Percentiles rank a stretch among this genome's conserved stretches.
Conservation (phyloP, 2,797 vertebrate genomes). For the Danio albolineatus region DNA sequence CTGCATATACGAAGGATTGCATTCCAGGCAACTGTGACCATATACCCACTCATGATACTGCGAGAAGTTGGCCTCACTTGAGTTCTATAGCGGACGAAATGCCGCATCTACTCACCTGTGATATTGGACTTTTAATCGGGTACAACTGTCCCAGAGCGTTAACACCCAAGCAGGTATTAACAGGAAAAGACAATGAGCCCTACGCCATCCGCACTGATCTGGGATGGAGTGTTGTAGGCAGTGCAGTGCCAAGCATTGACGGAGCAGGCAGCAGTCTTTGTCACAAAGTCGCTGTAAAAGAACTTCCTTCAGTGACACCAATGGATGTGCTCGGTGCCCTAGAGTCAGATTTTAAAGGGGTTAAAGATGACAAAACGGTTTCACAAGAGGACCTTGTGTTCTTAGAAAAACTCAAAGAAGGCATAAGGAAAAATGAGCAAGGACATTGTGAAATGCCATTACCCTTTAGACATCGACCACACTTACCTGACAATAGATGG, state of each 20-base stretch:
- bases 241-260: not conserved
- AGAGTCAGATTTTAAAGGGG: slow-evolving; percentile 10
- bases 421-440: not conserved
- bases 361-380: not conserved
- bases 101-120: not conserved
- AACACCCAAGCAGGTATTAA: not conserved
- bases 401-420: not conserved
- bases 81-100: not conserved
- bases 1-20: not conserved
- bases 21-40: not conserved
- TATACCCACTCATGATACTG: not conserved
- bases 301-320: not conserved
- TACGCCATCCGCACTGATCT: not conserved
- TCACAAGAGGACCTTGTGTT: slow-evolving; percentile 6
- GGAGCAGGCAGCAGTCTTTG: not conserved
- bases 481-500: not conserved
- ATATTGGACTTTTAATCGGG: not conserved
- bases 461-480: not conserved
- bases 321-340: not conserved
- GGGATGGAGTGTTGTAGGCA: not conserved
- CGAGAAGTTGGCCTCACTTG: not conserved
- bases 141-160: slow-evolving; percentile 18
- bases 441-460: slow-evolving; percentile 15
- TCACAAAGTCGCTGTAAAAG: no score
- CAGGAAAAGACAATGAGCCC: not conserved